These are phyloP conservation scores for Falco novaeseelandiae DNA, from an alignment of 2,797 vertebrate species.

Conservation along the genomic window DNA sequence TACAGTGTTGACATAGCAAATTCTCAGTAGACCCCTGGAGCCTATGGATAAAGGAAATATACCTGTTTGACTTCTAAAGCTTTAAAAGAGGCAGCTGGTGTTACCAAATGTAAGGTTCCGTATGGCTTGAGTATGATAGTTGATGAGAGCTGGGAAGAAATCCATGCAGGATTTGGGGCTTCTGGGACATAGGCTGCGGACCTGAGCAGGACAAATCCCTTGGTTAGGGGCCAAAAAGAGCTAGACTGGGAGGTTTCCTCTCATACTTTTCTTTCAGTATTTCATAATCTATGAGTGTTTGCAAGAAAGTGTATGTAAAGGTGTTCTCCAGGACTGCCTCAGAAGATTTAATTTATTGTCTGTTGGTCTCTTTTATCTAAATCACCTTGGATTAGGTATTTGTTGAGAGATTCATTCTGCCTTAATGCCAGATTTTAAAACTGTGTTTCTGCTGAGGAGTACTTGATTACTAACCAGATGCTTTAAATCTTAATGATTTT, in stretches of 20 bases:
- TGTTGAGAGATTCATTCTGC: background rate
- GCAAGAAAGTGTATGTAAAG: background rate
- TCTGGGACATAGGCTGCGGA: background rate
- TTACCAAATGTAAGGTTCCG: background rate
- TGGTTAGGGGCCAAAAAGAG: background rate
- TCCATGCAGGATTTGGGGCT: background rate
- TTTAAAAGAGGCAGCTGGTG: background rate
- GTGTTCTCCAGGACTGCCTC: background rate
- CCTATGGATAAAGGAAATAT: background rate
- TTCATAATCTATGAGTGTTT: background rate
- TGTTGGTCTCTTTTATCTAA: background rate
- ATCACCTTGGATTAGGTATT: background rate
- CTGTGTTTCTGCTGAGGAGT: background rate
- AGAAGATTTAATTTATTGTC: background rate
- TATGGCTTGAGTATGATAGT: background rate
- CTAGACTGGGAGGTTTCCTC: background rate
- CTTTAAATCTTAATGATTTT: background rate
- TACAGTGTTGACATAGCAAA: background rate
- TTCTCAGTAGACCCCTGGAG: background rate
- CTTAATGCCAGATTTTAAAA: background rate
- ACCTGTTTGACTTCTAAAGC: background rate
- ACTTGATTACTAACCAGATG: background rate
- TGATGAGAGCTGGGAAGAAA: background rate
- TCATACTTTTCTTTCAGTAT: background rate
- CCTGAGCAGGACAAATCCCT: background rate